Base-by-base conservation (phyloP, 2,113 vertebrate species). In the Ceratotherium simum region DNA sequence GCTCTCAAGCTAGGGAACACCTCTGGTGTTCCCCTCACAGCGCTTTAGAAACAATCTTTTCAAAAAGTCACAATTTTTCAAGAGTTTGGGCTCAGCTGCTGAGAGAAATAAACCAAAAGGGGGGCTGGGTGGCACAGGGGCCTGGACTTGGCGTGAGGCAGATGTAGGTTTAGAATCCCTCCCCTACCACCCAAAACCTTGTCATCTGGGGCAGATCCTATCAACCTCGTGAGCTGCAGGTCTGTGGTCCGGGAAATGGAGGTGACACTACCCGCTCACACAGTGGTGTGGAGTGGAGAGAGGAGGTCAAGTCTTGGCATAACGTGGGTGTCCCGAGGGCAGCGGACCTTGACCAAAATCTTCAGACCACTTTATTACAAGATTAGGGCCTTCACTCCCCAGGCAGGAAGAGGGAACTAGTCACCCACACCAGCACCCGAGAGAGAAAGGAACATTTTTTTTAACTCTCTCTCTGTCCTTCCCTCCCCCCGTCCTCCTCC, bases 231-330 rank as follows among this genome's bases (percentile, higher is more conserved):
- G 6, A 54, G 70, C 46, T 65, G 42, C 48, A 46, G 18, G 17
- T 46, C 76, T 58, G 87, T 17, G 10, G 8, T 64, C 42, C 25
- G 54, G 5, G 51, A 70, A 56, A 27, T 11, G 9, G 10, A 87
- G 42, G 18, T 13, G 16, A 72, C 11, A 8, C 17, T 4, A 33
- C 20, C 7, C 23, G 0, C 27, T 39, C 1, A 0, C 42, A 36
- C 64, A 27, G 56, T 4, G 4, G 16, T 12, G 54, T n/a, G 46
- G 78, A 27, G 46, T 2, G 5, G 62, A 83, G 62, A 54, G 13
- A 64, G 23, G 0, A 51, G n/a, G 23, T 70, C 76, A 90, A 76
- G 48, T 36, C n/a, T 27, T 23, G 67, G 80, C 20, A 2, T 8
- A 27, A 65, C 16, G 20, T 18, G 48, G 67, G 72, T 18, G 13